Percentiles rank a stretch among this genome's conserved stretches.
phyloP scores from a whole-genome alignment of 92 coral and sea anemone species.

The Blastomussa wellsi region DNA sequence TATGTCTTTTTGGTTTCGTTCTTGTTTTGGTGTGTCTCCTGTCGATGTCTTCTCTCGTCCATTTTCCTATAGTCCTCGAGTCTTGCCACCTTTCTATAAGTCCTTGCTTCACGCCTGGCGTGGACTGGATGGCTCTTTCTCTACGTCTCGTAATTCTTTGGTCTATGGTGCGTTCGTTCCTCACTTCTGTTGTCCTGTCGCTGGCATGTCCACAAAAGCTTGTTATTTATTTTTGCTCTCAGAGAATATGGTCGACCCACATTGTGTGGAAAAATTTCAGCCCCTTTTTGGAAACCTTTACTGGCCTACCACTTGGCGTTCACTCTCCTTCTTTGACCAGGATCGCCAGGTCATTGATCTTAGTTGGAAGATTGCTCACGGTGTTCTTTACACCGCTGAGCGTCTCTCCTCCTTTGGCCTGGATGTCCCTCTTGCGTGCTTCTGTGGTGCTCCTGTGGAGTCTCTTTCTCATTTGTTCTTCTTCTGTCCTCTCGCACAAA shows the following conservation, averaged over 20 bases:
- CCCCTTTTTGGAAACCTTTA: background rate
- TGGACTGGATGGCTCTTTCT: background rate
- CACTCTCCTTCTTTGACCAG: background rate
- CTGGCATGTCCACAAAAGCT: background rate
- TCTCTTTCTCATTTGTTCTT: background rate
- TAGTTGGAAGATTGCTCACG: slow-evolving; percentile 29
- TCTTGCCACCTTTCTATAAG: background rate
- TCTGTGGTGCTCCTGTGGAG: background rate
- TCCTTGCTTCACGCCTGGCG: slow-evolving; percentile 25
- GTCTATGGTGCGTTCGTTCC: background rate
- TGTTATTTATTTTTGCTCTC: no score
- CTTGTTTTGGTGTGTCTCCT: background rate
- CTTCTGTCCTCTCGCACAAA: slow-evolving; percentile 20
- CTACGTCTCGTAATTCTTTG: background rate
- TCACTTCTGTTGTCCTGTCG: background rate
- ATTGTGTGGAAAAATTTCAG: background rate
- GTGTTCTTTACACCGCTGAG: background rate
- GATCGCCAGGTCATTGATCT: slow-evolving; percentile 1
- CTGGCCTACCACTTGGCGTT: slow-evolving; percentile 17
- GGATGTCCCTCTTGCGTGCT: background rate
- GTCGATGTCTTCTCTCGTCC: background rate
- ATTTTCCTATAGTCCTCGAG: background rate
- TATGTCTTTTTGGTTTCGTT: background rate
- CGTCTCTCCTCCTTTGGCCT: slow-evolving; percentile 17
- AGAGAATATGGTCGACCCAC: background rate